Base-by-base conservation (phyloP, 2,113 vertebrate genomes). In the Arizona elegans region DNA sequence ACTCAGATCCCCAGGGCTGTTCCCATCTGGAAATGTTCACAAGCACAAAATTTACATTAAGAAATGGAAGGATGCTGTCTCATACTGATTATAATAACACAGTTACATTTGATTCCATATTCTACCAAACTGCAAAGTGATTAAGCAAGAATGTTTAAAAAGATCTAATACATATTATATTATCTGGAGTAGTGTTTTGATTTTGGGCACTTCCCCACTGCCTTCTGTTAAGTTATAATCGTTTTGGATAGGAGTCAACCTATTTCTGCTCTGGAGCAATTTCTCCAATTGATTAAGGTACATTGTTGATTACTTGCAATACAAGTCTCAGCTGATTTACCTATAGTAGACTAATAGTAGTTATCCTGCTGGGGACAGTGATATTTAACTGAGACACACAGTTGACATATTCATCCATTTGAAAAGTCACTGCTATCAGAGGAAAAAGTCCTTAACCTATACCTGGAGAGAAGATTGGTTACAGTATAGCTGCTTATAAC, bases 1-100 rank as follows among this genome's bases (percentile, higher is more conserved):
- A 92, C 92, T 95, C 95, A 91, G 92, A 93, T 96, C 96, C 96
- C 96, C 88, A 96, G 95, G 96, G 96, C 95, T 86, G 56, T 93
- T 95, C 96, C 96, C 97, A 97, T 97, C 96, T 97, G 96, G 96
- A 94, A 96, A 94, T 95, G 93, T 96, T 95, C 96, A 95, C 88
- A 88, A 95, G 92, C 94, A 95, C 59, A 94, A 96, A 96, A 97
- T 96, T 94, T 95, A 95, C 92, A 95, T 91, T 33, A 95, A 86
- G 75, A 95, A 91, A 15, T 93, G 88, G 87, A 91, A 94, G 93
- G 59, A 91, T 93, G 54, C 38, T 91, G 65, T 86, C 1, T 88
- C 86, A 70, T 94, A 86, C 92, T 26, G 91, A 91, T 94, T 92
- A 88, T 52, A 94, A 90, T 89, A 93, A 75, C 93, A 59, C 43